Percentiles rank a stretch among this genome's conserved stretches.
These are phyloP conservation scores for Hypomecis punctinalis DNA, from an alignment of 2,888 invertebrate genomes.

Conservation along the genomic window DNA sequence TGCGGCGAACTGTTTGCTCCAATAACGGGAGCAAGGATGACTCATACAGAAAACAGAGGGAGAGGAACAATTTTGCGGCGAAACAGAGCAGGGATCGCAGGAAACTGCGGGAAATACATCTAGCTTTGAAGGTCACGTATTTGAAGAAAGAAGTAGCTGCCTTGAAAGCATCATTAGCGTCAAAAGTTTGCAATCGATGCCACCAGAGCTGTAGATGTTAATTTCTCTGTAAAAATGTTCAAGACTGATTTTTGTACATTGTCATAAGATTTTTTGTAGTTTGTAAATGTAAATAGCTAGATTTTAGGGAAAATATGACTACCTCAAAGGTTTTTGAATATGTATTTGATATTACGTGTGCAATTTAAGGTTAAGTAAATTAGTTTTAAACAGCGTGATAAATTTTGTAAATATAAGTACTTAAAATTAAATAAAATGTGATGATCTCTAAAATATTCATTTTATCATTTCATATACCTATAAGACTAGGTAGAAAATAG, in stretches of 20 bases:
- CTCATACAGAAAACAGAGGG: constrained; percentile 93
- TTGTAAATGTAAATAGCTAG: background rate
- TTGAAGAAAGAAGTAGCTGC: constrained; percentile 75
- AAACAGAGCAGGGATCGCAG: constrained; percentile 96
- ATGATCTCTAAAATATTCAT: background rate
- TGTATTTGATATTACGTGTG: constrained; percentile 10
- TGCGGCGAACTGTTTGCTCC: constrained; percentile 83
- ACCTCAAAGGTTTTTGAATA: constrained; percentile 5
- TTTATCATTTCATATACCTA: too few relatives aligned
- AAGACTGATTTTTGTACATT: constrained; percentile 14
- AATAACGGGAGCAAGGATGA: constrained; percentile 85
- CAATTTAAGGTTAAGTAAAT: constrained; percentile 12
- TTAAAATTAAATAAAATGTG: constrained; percentile 2
- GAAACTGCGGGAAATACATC: constrained; percentile 95
- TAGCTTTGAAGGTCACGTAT: constrained; percentile 94
- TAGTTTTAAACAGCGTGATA: background rate
- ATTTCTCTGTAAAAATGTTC: background rate
- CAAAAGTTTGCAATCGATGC: constrained; percentile 53
- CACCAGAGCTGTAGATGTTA: constrained; percentile 10
- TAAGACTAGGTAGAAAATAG: too few relatives aligned
- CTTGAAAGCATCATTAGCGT: constrained; percentile 56
- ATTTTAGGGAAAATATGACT: background rate
- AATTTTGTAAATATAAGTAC: constrained; percentile 6
- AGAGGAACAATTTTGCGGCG: constrained; percentile 97
- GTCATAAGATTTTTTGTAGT: background rate